Percentiles rank a stretch among this genome's conserved stretches.
Evolutionary conservation across 2,888 invertebrate species (phyloP).

Genomic region (Scaptomyza parva): DNA sequence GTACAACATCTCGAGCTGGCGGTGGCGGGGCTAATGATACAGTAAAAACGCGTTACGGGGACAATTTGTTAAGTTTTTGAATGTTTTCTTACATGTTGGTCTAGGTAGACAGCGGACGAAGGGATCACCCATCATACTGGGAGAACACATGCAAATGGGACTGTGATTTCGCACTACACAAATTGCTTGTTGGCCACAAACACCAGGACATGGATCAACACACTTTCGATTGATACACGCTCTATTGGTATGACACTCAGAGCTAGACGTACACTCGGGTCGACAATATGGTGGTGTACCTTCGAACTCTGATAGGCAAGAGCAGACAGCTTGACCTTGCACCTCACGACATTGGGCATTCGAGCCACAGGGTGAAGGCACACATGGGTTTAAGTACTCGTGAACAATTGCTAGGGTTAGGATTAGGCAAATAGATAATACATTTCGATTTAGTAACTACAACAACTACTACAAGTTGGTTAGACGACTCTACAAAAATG

Average conservation of each 20-base stretch:
- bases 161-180: slow-evolving; percentile 92
- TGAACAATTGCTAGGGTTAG: slow-evolving; percentile 83
- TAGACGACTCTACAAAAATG: slow-evolving; percentile 41
- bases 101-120: slow-evolving; percentile 88
- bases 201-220: slow-evolving; percentile 90
- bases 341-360: slow-evolving; percentile 90
- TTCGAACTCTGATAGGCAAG: slow-evolving; percentile 89
- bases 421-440: slow-evolving; percentile 61
- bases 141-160: slow-evolving; percentile 90
- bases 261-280: slow-evolving; percentile 90
- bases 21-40: slow-evolving; percentile 60
- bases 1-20: slow-evolving; percentile 62
- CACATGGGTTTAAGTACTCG: slow-evolving; percentile 85
- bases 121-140: slow-evolving; percentile 90
- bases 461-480: slow-evolving; percentile 47
- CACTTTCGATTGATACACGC: slow-evolving; percentile 91
- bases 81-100: slow-evolving; percentile 85
- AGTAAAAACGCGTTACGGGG: slow-evolving; percentile 11
- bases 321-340: slow-evolving; percentile 89
- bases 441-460: slow-evolving; percentile 73
- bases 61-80: not conserved
- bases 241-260: slow-evolving; percentile 88
- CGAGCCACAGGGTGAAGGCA: slow-evolving; percentile 90
- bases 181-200: slow-evolving; percentile 89
- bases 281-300: slow-evolving; percentile 90